Percentiles rank a stretch among this genome's conserved stretches.
These are phyloP conservation scores for Eupithecia insigniata DNA, from an alignment of 2,888 invertebrate genomes.

Conservation along the genomic window DNA sequence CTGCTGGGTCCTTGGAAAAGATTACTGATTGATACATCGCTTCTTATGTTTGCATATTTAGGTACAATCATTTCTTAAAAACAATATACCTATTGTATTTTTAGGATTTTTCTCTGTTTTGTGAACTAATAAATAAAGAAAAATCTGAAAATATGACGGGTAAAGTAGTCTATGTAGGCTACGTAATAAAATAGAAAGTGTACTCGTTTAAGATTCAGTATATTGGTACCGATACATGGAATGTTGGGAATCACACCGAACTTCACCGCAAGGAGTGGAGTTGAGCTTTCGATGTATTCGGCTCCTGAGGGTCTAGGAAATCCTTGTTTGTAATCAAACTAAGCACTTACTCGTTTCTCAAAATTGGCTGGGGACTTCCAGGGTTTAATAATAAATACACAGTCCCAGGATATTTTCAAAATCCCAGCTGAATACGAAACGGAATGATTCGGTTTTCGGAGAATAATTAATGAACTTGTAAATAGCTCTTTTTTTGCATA, in stretches of 20 bases:
- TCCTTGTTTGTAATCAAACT: slow-evolving; percentile 2
- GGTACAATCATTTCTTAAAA: too few species aligned
- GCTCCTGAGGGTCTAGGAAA: not conserved
- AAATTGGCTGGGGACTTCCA: not conserved
- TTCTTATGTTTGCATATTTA: too few species aligned
- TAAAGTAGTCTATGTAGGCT: too few species aligned
- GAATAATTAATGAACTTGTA: not conserved
- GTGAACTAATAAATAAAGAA: too few species aligned
- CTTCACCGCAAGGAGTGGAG: not conserved
- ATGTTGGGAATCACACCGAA: not conserved
- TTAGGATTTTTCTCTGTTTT: too few species aligned
- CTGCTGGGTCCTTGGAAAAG: too few species aligned
- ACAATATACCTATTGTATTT: too few species aligned
- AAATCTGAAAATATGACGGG: too few species aligned
- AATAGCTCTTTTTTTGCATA: too few species aligned
- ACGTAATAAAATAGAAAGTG: too few species aligned
- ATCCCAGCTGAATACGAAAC: not conserved
- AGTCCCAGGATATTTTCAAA: not conserved
- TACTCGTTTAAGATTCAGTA: too few species aligned
- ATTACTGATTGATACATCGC: too few species aligned
- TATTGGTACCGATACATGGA: not conserved
- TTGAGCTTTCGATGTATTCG: not conserved
- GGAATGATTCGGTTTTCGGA: not conserved
- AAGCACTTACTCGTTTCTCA: not conserved
- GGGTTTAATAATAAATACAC: not conserved